Evolutionary conservation across 2,797 vertebrate species (phyloP).

Genomic region (Neomorphus geoffroyi): DNA sequence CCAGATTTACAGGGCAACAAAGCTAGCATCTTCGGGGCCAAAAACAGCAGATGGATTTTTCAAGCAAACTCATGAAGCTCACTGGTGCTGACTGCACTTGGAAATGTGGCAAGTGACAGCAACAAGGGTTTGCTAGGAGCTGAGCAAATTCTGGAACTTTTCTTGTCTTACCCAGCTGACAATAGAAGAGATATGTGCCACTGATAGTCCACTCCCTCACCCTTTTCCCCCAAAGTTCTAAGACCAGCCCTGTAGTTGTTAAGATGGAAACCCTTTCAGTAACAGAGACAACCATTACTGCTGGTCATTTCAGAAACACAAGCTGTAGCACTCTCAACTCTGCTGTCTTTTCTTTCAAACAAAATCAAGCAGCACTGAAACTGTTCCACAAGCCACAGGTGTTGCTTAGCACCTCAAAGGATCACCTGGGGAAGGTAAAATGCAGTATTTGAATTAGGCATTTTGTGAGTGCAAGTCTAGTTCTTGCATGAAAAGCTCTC

Average conservation of each 20-base stretch:
- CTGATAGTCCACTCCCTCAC: neutral
- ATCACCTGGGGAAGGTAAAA: neutral
- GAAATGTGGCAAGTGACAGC: neutral
- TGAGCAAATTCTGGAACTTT: neutral
- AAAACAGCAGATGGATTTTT: constrained; percentile 53
- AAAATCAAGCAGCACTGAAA: neutral
- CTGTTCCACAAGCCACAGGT: neutral
- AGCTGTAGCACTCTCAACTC: neutral
- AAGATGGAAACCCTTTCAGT: neutral
- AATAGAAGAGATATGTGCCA: neutral
- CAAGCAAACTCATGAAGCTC: constrained; percentile 14
- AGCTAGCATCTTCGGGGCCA: constrained; percentile 12
- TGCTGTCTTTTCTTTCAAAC: neutral
- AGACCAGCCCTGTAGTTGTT: neutral
- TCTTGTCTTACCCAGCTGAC: neutral
- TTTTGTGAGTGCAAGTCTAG: neutral
- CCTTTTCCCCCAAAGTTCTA: neutral
- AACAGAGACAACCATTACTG: neutral
- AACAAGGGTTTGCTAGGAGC: neutral
- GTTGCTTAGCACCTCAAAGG: neutral
- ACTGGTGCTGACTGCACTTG: neutral
- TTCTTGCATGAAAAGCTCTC: neutral
- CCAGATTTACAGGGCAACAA: constrained; percentile 29
- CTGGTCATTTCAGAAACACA: neutral
- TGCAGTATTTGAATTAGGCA: neutral